These are phyloP conservation scores for Drosophila santomea DNA, from an alignment of 1,140 invertebrate genomes.

Conservation along the genomic window DNA sequence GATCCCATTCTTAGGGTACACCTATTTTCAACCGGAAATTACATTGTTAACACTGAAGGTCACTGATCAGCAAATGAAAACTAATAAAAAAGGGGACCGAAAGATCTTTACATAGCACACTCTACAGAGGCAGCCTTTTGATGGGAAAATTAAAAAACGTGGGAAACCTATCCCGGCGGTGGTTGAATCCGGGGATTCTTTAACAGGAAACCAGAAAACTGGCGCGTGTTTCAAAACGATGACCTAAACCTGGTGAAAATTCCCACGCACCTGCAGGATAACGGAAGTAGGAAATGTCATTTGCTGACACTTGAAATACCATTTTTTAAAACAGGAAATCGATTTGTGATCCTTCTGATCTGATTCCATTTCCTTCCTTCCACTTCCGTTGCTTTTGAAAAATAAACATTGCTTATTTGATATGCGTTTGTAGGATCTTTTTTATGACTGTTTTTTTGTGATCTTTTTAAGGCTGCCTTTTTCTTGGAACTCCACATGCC, in stretches of 20 bases:
- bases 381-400: conserved; percentile 30
- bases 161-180: conserved; percentile 46
- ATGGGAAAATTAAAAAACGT: conserved; percentile 11
- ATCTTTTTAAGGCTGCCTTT: conserved; percentile 14
- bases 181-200: conserved; percentile 17
- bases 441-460: conserved; percentile 20
- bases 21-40: conserved; percentile 29
- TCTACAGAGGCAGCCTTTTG: neutral
- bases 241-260: neutral
- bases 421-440: neutral
- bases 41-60: conserved; percentile 10
- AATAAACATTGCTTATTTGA: conserved; percentile 8
- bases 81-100: neutral
- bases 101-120: conserved; percentile 1
- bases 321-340: conserved; percentile 25
- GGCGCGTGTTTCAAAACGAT: neutral
- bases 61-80: neutral
- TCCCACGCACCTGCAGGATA: neutral
- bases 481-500: conserved; percentile 31
- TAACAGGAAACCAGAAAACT: conserved; percentile 39
- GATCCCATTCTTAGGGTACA: conserved; percentile 2
- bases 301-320: conserved; percentile 19
- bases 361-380: conserved; percentile 37
- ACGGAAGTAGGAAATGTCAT: conserved; percentile 36
- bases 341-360: conserved; percentile 17